Conservation (phyloP, 2,113 vertebrate species). For the Aldabrachelys gigantea region DNA sequence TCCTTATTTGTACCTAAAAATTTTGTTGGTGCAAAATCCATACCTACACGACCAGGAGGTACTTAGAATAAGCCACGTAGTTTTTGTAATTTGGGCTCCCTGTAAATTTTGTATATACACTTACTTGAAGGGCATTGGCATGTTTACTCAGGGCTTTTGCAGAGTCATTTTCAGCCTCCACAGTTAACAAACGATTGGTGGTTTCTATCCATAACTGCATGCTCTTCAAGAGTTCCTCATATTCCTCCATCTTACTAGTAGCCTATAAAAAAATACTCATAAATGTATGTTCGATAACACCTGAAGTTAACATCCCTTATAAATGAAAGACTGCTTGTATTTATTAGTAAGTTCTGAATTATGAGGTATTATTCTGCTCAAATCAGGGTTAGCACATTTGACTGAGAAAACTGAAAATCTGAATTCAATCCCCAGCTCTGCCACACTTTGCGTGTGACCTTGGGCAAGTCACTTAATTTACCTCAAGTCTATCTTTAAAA, state of each 20-base stretch:
- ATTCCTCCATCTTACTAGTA: constrained; percentile 86
- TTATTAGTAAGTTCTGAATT: not conserved
- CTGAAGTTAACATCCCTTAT: not conserved
- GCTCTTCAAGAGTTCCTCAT: constrained; percentile 86
- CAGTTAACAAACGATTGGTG: constrained; percentile 82
- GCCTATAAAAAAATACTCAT: constrained; percentile 76
- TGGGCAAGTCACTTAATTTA: not conserved
- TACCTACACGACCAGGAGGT: not conserved
- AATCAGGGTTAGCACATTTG: not conserved
- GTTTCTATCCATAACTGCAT: constrained; percentile 86
- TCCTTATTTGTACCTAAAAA: not conserved
- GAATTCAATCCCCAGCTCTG: not conserved
- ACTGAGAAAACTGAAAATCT: not conserved
- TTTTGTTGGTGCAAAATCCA: not conserved
- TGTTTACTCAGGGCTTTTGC: constrained; percentile 84
- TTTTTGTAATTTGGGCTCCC: not conserved
- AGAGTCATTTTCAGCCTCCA: constrained; percentile 80
- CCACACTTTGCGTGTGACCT: not conserved
- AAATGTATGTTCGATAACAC: not conserved
- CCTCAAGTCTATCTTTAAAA: not conserved
- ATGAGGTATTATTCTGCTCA: not conserved
- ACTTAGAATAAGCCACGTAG: not conserved
- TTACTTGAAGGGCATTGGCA: constrained; percentile 84
- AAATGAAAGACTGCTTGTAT: not conserved
- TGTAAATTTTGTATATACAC: not conserved